These are phyloP conservation scores for Salpingus planirostris DNA, from an alignment of 2,888 invertebrate genomes.

Conservation along the genomic window DNA sequence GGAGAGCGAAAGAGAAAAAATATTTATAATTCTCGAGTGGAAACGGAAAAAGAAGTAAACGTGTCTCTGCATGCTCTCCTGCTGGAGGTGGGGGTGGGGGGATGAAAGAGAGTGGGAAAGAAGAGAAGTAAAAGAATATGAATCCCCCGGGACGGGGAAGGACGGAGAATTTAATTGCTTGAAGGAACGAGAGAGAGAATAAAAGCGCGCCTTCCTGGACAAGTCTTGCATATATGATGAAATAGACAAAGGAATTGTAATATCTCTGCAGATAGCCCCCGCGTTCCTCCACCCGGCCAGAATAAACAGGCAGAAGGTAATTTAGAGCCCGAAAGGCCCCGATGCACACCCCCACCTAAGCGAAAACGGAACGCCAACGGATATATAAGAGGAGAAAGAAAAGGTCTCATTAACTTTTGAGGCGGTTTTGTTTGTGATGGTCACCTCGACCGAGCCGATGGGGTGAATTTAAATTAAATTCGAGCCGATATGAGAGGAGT, in stretches of 20 bases:
- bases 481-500: neutral
- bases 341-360: no score
- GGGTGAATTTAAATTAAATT: neutral
- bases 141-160: constrained; percentile 35
- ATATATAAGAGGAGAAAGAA: no score
- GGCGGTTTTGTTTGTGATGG: no score
- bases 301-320: constrained; percentile 33
- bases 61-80: constrained; percentile 23
- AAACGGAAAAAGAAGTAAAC: constrained; percentile 28
- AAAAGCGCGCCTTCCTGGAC: constrained; percentile 32
- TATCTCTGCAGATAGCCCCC: constrained; percentile 36
- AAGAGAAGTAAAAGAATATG: constrained; percentile 33
- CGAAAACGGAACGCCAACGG: no score
- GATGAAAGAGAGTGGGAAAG: constrained; percentile 18
- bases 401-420: no score
- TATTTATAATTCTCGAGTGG: constrained; percentile 40
- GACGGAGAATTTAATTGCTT: constrained; percentile 37
- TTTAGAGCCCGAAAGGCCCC: constrained; percentile 33
- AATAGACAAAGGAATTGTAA: constrained; percentile 43
- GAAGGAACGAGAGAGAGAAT: constrained; percentile 24
- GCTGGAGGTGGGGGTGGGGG: constrained; percentile 19
- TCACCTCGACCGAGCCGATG: no score
- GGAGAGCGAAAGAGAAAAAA: constrained; percentile 33
- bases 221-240: constrained; percentile 44
- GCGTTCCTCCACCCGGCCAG: constrained; percentile 15